Percentiles rank a stretch among this genome's conserved stretches.
Evolutionary conservation across 2,113 vertebrate species (phyloP).

Genomic region (Petrocephalus microphthalmus): DNA sequence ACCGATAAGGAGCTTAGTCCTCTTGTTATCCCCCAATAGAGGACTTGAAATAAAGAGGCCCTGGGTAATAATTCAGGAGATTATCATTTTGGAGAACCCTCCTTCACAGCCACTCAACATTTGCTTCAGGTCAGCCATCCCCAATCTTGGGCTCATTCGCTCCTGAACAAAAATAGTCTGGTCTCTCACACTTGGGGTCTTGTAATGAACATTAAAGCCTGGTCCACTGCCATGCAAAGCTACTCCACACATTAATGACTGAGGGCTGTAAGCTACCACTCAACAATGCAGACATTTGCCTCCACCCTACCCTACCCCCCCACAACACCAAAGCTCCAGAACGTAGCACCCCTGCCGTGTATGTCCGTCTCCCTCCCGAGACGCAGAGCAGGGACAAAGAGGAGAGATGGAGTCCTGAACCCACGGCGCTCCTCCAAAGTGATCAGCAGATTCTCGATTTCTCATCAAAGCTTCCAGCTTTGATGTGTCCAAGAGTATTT

Average conservation of each 20-base stretch:
- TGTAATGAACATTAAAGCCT: constrained; percentile 64
- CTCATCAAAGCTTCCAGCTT: constrained; percentile 6
- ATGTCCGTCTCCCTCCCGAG: background rate
- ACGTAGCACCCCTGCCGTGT: background rate
- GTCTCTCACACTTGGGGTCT: constrained; percentile 42
- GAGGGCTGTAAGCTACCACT: constrained; percentile 23
- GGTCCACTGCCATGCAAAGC: constrained; percentile 58
- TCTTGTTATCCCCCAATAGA: constrained; percentile 42
- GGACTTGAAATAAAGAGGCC: constrained; percentile 48
- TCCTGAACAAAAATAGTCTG: constrained; percentile 52
- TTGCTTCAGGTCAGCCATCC: constrained; percentile 63
- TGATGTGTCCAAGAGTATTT: constrained; percentile 23
- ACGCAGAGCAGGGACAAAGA: background rate
- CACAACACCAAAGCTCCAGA: background rate
- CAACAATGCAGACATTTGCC: constrained; percentile 18
- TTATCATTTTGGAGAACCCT: constrained; percentile 46
- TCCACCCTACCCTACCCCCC: background rate
- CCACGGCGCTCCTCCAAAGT: constrained; percentile 4
- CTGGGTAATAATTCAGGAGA: constrained; percentile 57
- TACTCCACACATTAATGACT: constrained; percentile 25
- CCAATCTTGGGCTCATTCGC: constrained; percentile 50
- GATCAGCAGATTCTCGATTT: constrained; percentile 5
- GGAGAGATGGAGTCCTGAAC: background rate
- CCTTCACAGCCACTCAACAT: constrained; percentile 44
- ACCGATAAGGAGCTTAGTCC: constrained; percentile 56